Evolutionary conservation across 2,888 invertebrate species (phyloP).

Genomic region (Harmothoe impar): DNA sequence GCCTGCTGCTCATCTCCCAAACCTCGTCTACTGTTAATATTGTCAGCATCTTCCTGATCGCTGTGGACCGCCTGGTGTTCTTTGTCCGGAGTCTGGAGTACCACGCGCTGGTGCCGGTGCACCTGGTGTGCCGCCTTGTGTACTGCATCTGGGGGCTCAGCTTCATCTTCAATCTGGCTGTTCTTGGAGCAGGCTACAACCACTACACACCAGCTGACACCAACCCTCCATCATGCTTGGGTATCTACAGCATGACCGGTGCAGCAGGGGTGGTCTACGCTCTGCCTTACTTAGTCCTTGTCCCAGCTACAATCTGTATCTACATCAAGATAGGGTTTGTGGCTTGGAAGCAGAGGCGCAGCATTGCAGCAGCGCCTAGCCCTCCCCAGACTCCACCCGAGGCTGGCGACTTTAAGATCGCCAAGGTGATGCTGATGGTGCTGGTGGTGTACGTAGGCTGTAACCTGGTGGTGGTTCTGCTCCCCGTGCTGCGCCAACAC

Average conservation of each 20-base stretch:
- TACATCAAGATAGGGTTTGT: neutral
- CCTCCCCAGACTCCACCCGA: no score
- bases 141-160: neutral
- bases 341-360: neutral
- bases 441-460: neutral
- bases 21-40: neutral
- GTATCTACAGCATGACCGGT: neutral
- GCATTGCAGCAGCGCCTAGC: neutral
- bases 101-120: neutral
- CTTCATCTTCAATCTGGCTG: neutral
- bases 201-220: neutral
- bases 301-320: neutral
- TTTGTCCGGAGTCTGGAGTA: neutral
- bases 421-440: neutral
- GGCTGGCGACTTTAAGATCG: neutral
- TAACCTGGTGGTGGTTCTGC: neutral
- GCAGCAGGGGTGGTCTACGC: neutral
- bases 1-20: neutral
- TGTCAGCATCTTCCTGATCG: neutral
- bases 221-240: neutral
- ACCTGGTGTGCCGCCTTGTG: neutral
- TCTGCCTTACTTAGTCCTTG: neutral
- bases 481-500: neutral
- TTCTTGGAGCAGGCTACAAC: neutral
- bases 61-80: neutral